phyloP scores from a whole-genome alignment of 2,888 invertebrate genomes.

The Drosophila yooni region DNA sequence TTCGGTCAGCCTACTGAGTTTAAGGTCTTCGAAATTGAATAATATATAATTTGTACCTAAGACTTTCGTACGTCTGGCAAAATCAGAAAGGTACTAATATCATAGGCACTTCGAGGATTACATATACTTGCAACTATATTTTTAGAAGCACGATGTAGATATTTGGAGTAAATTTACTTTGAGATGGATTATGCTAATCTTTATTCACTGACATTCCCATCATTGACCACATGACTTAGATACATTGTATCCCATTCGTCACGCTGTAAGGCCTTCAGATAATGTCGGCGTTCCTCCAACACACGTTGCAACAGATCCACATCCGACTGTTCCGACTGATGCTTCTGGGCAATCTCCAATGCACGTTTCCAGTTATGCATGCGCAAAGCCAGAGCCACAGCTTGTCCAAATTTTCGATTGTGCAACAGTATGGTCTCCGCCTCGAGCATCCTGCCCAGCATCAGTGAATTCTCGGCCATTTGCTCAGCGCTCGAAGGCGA shows the following conservation, averaged over 20 bases:
- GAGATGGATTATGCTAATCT: not conserved
- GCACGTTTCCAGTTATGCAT: slow-evolving; percentile 85
- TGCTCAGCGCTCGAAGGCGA: slow-evolving; percentile 83
- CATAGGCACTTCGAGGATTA: not conserved
- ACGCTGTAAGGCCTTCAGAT: slow-evolving; percentile 81
- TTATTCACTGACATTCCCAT: slow-evolving; percentile 50
- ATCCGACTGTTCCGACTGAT: slow-evolving; percentile 60
- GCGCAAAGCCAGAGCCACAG: slow-evolving; percentile 81
- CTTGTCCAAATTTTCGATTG: slow-evolving; percentile 82
- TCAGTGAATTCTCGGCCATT: slow-evolving; percentile 85
- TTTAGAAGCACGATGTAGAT: rapidly evolving
- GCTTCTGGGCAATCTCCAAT: slow-evolving; percentile 83
- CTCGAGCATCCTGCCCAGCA: slow-evolving; percentile 84
- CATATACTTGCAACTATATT: not conserved
- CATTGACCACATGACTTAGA: slow-evolving; percentile 63
- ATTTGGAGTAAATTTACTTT: not conserved
- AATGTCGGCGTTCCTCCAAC: slow-evolving; percentile 79
- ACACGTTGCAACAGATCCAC: slow-evolving; percentile 72
- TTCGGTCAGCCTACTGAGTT: slow-evolving; percentile 86
- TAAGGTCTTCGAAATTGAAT: not conserved
- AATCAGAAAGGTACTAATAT: too few species aligned
- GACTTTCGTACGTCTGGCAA: not conserved
- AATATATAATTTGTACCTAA: not conserved
- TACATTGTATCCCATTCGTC: slow-evolving; percentile 82
- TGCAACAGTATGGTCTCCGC: slow-evolving; percentile 85